A percentile compares a stretch with the other conserved stretches of the same genome.
phyloP scores from a whole-genome alignment of 2,797 vertebrate genomes.

The Mionectes olivaceus region DNA sequence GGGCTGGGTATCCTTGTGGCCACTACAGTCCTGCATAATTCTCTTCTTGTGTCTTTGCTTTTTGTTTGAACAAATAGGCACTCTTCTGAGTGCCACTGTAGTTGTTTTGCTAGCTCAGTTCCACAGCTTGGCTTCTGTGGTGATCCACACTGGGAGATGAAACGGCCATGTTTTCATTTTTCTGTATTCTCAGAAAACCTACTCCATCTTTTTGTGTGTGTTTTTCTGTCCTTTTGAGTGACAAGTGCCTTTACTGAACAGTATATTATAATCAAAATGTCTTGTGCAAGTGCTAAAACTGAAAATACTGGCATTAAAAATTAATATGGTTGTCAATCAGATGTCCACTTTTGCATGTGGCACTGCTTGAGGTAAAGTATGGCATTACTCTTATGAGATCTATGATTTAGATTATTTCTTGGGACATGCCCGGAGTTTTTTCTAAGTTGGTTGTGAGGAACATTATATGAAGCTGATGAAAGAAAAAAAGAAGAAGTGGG shows the following conservation, averaged over 20 bases:
- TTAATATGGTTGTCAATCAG: slow-evolving; percentile 65
- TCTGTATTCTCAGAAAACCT: not conserved
- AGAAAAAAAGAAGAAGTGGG: not conserved
- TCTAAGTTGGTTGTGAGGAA: not conserved
- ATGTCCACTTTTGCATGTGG: slow-evolving; percentile 62
- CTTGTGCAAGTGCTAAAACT: slow-evolving; percentile 29
- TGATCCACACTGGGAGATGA: not conserved
- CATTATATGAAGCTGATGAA: not conserved
- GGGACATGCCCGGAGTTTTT: not conserved
- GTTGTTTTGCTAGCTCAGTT: not conserved
- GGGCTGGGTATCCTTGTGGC: not conserved
- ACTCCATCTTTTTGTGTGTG: slow-evolving; percentile 34
- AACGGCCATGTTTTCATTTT: not conserved
- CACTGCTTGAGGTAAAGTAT: slow-evolving; percentile 32
- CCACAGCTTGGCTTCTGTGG: not conserved
- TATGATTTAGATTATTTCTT: slow-evolving; percentile 39
- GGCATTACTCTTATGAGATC: slow-evolving; percentile 35
- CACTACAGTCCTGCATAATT: not conserved
- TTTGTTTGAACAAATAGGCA: not conserved
- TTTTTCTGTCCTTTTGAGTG: slow-evolving; percentile 66
- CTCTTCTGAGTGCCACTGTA: not conserved
- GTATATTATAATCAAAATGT: slow-evolving; percentile 71
- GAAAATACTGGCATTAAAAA: slow-evolving; percentile 55
- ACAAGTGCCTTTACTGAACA: slow-evolving; percentile 69
- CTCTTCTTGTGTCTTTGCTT: not conserved